Evolutionary conservation across 2,888 invertebrate genomes (phyloP), one percentile per base, ranked within the genome.

Genomic region (Timema cristinae): DNA sequence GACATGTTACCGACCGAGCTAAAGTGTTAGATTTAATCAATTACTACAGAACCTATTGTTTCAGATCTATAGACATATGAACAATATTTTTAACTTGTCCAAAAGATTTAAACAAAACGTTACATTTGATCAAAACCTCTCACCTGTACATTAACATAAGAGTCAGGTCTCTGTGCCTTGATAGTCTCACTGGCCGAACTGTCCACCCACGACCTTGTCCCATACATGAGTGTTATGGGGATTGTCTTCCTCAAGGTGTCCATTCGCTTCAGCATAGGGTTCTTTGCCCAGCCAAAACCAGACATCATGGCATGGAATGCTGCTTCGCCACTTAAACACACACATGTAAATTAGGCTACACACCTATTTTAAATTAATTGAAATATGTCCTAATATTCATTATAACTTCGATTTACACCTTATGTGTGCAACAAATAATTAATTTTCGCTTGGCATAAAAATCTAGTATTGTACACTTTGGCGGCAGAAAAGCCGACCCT

Each of bases 131-230:
- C 16, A 48, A 15, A n/a, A 63, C 47, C 70, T 76, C 80, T 79
- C 81, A 93, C 94, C 86, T 94, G 90, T 47, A 94, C 89, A 79
- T 91, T 90, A 5, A 96, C 94, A 77, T 88, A 89, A 16, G 89
- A 89, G 63, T 84, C 81, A 4, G 85, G 83, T 70, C 95, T 83
- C 74, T 88, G 85, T 68, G 91, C 87, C 79, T 89, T 89, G 66
- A 97, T 89, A 77, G 90, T 88, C 76, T 93, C 90, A 0, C 92
- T 94, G 0, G 94, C 89, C 54, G 89, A 88, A 80, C 92, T 92
- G 82, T 97, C 96, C 67, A 98, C 91, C 98, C 98, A 98, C 4
- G 97, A 97, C 75, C 95, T 87, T 50, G 94, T 91, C 4, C 98
- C 98, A 81, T 96, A 97, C 71, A 97, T 85, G 76, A 97, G 86